These are phyloP conservation scores for Larimichthys polyactis DNA, from an alignment of 2,113 vertebrate species.

Conservation along the genomic window DNA sequence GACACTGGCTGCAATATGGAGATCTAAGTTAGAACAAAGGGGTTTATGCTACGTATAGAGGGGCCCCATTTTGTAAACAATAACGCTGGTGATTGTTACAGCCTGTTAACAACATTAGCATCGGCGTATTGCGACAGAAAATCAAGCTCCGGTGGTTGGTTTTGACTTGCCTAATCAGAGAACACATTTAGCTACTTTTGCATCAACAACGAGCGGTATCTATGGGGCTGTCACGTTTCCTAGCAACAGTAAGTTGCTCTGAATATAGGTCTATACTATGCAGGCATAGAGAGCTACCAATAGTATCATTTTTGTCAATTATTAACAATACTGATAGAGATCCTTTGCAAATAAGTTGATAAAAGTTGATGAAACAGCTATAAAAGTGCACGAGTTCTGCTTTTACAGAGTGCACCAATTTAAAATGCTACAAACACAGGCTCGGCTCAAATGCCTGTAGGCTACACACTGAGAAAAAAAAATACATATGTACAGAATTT, in stretches of 20 bases:
- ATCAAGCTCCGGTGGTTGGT: background rate
- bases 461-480: conserved; percentile 12
- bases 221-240: conserved; percentile 9
- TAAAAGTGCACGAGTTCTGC: conserved; percentile 13
- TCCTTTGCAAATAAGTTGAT: background rate
- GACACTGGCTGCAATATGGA: conserved; percentile 61
- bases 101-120: background rate
- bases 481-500: conserved; percentile 23
- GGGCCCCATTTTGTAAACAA: conserved; percentile 11
- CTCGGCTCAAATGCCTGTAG: conserved; percentile 18
- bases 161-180: conserved; percentile 1
- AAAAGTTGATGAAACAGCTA: background rate
- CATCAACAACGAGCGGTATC: conserved; percentile 2
- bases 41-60: conserved; percentile 18
- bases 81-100: background rate
- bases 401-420: conserved; percentile 10
- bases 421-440: background rate
- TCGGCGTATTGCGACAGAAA: background rate
- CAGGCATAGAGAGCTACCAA: background rate
- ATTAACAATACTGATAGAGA: background rate
- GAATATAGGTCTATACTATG: background rate
- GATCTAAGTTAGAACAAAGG: conserved; percentile 44
- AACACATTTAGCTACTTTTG: background rate
- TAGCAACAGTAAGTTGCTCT: conserved; percentile 24
- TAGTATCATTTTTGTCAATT: background rate